These are phyloP conservation scores for Conus canariensis DNA, from an alignment of 2,888 invertebrate species.

Conservation along the genomic window DNA sequence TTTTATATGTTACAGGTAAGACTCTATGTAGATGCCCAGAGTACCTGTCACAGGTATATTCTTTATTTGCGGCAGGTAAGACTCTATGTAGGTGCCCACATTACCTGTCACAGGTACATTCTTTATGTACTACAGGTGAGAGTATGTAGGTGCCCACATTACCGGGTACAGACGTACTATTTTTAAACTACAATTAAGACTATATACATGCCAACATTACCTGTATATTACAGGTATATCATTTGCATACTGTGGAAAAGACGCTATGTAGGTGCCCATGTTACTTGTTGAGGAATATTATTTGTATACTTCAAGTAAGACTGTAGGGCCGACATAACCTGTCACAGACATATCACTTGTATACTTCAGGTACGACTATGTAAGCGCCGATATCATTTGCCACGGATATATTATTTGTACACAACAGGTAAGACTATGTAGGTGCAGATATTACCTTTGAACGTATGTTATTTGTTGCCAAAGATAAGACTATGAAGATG, in stretches of 20 bases:
- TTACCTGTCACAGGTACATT: not conserved
- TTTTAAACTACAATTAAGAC: not conserved
- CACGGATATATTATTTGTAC: no score
- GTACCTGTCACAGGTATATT: not conserved
- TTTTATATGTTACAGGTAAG: not conserved
- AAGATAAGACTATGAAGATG: no score
- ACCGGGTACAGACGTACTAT: no score
- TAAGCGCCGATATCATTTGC: no score
- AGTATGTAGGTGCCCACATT: no score
- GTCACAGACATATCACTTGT: no score
- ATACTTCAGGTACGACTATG: no score
- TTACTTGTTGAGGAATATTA: not conserved
- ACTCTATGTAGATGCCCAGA: not conserved
- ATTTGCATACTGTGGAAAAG: not conserved
- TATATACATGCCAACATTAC: not conserved
- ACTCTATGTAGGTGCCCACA: slow-evolving; percentile 6
- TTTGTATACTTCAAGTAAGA: no score
- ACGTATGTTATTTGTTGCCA: no score
- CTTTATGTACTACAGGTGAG: no score
- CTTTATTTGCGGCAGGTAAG: not conserved
- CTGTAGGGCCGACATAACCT: no score
- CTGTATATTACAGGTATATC: not conserved
- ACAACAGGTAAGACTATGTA: not conserved
- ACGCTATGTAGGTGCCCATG: slow-evolving; percentile 1
- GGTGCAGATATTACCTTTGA: not conserved